Base-by-base conservation (phyloP, 2,888 invertebrate genomes). In the Chloroclystis v-ata region DNA sequence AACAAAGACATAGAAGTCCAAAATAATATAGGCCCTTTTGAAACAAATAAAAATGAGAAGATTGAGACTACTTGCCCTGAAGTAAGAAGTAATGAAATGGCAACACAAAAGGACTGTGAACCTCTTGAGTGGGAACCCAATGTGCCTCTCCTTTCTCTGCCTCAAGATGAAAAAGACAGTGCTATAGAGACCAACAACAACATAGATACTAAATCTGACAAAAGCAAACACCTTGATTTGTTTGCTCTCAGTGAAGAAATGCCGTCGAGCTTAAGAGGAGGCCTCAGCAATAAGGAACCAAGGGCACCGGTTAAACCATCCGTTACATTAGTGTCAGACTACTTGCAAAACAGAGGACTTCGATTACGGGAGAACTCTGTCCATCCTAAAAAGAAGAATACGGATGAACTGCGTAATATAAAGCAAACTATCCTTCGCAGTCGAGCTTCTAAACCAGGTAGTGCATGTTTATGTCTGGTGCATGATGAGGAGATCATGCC, bases 201-300 rank as follows among this genome's bases (percentile, higher is more conserved):
- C 45, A 46, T 48, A 42, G 65, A 67, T 13, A 73, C 61, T 40
- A 75, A 69, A 64, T 55, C 66, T 9, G 76, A 75, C 12, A 75
- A 72, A 54, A 74, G 53, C 50, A 80, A 72, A 60, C 71, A 65
- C 54, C 47, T 67, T 1, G 78, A 87, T 57, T 61, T 87, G 33
- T 87, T 87, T 77, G 85, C 86, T 7, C 52, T 85, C 2, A 87
- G 87, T 56, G 76, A 80, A 44, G 86, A 86, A 63, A 87, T 87
- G 86, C 85, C 82, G 8, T 71, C 75, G 10, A 81, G 79, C 52
- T 65, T 87, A 49, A 65, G 80, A 12, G 80, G 80, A 10, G 72
- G 74, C 2, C 20, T 20, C 2, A 20, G 3, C 20, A 20, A 20
- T 5, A 2, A 5, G 20, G 20, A 20, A 20, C 20, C 12, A 33